Base-by-base conservation (phyloP, 2,113 vertebrate species). In the Lichenostomus cassidix region DNA sequence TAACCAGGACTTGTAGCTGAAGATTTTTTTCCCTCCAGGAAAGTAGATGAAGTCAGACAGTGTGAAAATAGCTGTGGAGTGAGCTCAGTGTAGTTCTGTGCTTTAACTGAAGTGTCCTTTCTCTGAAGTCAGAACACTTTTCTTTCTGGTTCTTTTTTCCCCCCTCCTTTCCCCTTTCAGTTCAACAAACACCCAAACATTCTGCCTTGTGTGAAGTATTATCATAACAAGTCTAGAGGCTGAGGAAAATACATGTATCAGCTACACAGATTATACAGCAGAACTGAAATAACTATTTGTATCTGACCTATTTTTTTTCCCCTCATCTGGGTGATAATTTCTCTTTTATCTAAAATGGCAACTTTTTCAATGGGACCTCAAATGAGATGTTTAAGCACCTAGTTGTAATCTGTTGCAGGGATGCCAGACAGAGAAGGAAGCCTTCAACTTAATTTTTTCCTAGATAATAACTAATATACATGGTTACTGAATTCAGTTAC, bases 121-220 rank as follows among this genome's bases (percentile, higher is more conserved):
- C 25, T 8, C 18, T n/a, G 20, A 46, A 59, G 33, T 62, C 22
- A n/a, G 74, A 86, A 29, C 14, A 24, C 14, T 2, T 27, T 31
- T 27, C 23, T 47, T 68, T 2, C 4, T 33, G 14, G 22, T 8
- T 12, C 8, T 24, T 20, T 29, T 8, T 33, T 8, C 3, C 3
- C 28, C 5, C 3, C 2, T 0, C 13, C 23, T 25, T 23, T 46
- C 19, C 18, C 6, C 19, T 62, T 23, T 24, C 33, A 13, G 2
- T 67, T 59, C 23, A 68, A 18, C 22, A 50, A 35, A 56, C 6
- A 39, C 11, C 87, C 33, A 62, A 39, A 21, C 11, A 5, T 60
- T 71, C 11, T 95, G 39, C 23, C 18, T 64, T 44, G 7, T 59
- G 27, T 76, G 53, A 39, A 65, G 33, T 24, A 15, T 28, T 67